Evolutionary conservation across 2,797 vertebrate species (phyloP), one percentile per base, ranked within the genome.

Genomic region (Phylloscopus collybita): DNA sequence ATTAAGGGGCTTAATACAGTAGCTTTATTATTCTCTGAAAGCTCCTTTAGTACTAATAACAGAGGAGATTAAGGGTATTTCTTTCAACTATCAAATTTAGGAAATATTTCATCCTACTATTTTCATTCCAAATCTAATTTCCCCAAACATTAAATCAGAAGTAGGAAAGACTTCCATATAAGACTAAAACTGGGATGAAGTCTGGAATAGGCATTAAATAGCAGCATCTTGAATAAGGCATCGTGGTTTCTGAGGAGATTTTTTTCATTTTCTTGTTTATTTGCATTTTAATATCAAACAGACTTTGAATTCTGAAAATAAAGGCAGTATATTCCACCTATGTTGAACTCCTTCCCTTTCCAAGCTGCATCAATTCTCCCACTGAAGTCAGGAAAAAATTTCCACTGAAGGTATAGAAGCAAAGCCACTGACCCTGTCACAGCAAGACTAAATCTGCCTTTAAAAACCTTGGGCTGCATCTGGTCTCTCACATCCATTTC

Each of bases 111-210:
- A 32, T 92, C 57, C 51, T 83, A 66, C 23, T 69, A 11, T 64
- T 69, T 71, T 91, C 69, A 89, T 78, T 91, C n/a, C 49, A 71
- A 94, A 88, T 72, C 61, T 69, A 78, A 95, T 94, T 95, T 92
- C 73, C 70, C 65, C 81, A 86, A 93, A 90, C 18, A 38, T 57
- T 93, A 80, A 86, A 91, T 83, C 79, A 93, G 75, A 92, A 79
- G 38, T n/a, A 56, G 50, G 50, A 36, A 61, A 91, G 50, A 65
- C 29, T 78, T 93, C 67, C n/a, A 59, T 23, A 56, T 7, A 6
- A n/a, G 69, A 81, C 57, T 44, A 91, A 87, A 96, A 82, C 42
- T 18, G 5, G 57, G 23, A 69, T 74, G 61, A 88, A 76, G 47
- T 47, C 50, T 72, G 53, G 25, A 88, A 80, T 0, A 80, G 12